Evolutionary conservation across 2,888 invertebrate species (phyloP).

Genomic region (Hylaea fasciaria): DNA sequence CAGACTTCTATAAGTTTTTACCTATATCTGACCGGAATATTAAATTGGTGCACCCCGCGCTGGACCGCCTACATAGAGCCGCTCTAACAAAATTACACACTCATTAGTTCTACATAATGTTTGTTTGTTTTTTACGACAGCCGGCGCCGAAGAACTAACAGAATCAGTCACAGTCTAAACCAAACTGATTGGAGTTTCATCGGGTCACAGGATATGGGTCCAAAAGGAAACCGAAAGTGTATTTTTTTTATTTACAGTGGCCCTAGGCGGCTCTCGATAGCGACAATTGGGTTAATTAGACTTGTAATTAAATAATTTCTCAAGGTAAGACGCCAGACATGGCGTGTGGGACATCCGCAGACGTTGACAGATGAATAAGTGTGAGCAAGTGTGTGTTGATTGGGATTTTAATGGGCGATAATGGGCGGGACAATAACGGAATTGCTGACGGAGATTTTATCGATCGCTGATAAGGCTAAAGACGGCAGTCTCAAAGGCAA

Average conservation of each 20-base stretch:
- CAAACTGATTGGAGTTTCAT: conserved; percentile 59
- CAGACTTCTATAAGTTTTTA: conserved; percentile 40
- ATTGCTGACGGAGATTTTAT: conserved; percentile 78
- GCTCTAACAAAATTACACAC: conserved; percentile 80
- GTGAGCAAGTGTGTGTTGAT: conserved; percentile 80
- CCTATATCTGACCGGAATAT: conserved; percentile 52
- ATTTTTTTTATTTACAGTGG: conserved; percentile 39
- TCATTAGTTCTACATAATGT: conserved; percentile 79
- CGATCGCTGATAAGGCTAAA: conserved; percentile 75
- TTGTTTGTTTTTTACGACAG: conserved; percentile 76
- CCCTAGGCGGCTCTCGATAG: conserved; percentile 24
- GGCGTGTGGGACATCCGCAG: conserved; percentile 53
- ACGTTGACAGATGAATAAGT: conserved; percentile 80
- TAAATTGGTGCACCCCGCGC: conserved; percentile 56
- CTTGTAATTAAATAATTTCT: conserved; percentile 69
- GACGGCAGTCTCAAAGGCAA: conserved; percentile 82
- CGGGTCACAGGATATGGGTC: conserved; percentile 58
- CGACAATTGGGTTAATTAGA: conserved; percentile 60
- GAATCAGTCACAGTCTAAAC: conserved; percentile 76
- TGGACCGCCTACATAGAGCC: conserved; percentile 75
- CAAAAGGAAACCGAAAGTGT: conserved; percentile 47
- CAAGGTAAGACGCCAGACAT: conserved; percentile 63
- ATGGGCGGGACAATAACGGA: conserved; percentile 82
- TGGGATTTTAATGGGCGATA: conserved; percentile 82
- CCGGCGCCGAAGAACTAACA: conserved; percentile 77